These are phyloP conservation scores for Ctenicera cuprea DNA, from an alignment of 2,888 invertebrate genomes.

Conservation along the genomic window DNA sequence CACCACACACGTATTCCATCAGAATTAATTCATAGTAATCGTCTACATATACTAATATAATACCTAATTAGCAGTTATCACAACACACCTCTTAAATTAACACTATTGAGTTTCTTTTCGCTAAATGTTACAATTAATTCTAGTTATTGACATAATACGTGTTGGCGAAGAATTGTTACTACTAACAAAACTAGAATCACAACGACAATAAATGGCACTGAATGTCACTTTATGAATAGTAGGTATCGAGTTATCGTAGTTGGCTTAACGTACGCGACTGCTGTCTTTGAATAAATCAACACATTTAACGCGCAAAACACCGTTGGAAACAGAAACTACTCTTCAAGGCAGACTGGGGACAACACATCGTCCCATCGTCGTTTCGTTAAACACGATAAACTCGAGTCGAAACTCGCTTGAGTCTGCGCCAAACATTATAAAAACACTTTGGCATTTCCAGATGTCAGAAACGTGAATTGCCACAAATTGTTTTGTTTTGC, in stretches of 20 bases:
- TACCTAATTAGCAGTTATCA: background rate
- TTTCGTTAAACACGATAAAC: slow-evolving; percentile 47
- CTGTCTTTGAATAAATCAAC: slow-evolving; percentile 42
- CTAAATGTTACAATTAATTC: slow-evolving; percentile 25
- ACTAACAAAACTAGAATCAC: slow-evolving; percentile 46
- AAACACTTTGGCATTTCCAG: slow-evolving; percentile 24
- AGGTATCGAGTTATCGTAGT: slow-evolving; percentile 3
- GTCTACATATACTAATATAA: slow-evolving; percentile 31
- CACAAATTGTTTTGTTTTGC: background rate
- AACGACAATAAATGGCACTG: slow-evolving; percentile 48
- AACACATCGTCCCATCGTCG: slow-evolving; percentile 47
- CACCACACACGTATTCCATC: slow-evolving; percentile 70
- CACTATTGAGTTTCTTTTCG: background rate
- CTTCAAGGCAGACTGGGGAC: slow-evolving; percentile 52
- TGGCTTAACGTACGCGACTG: slow-evolving; percentile 29
- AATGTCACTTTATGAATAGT: slow-evolving; percentile 41
- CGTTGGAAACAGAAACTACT: slow-evolving; percentile 43
- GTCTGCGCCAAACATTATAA: slow-evolving; percentile 48
- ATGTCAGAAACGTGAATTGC: slow-evolving; percentile 13
- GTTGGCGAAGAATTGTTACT: slow-evolving; percentile 41
- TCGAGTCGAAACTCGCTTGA: slow-evolving; percentile 43
- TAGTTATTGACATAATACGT: slow-evolving; percentile 48
- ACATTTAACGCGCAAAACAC: slow-evolving; percentile 49
- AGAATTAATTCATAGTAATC: slow-evolving; percentile 63
- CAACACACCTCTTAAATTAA: background rate